Evolutionary conservation across 92 coral and sea anemone species (phyloP), one percentile per base, ranked within the genome.

Genomic region (Phenganax marumi): DNA sequence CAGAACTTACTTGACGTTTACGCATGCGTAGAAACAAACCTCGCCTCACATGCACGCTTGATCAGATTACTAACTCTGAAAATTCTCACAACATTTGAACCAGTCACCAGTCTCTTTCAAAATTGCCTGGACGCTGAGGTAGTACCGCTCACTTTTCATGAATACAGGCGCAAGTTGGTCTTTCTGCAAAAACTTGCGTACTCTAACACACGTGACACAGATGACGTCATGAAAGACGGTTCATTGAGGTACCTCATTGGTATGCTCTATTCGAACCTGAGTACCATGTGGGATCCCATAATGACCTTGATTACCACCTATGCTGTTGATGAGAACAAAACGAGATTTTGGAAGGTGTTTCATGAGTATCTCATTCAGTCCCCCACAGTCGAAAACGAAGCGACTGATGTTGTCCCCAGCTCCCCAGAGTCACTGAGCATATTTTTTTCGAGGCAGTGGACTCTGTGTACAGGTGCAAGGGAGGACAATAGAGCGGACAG

Each of bases 401-500:
- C 47, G 12, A 17, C 77, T 47, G 56, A 16, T 1, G 24, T 13
- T 72, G 2, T 19, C 25, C 25, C 25, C 7, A 13, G 24, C 12
- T 46, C 77, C 12, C 18, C 86, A 63, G 50, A 57, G 13, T 49
- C 81, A 24, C 57, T 91, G 13, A 73, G 85, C 25, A 70, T 68
- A 33, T 77, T 91, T 51, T 88, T 91, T 19, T 78, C 52, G 53
- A 52, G 80, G 19, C 85, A 87, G 80, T 82, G 71, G 21, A 48
- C 78, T 12, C 75, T 87, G 25, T 89, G 89, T 22, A 68, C 74
- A 17, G 92, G 91, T 17, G 84, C 85, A 16, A 69, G 92, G 65
- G 97, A 92, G 48, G 96, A 95, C 73, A 89, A 85, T 90, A 81
- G 97, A n/a, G 87, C 88, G 0, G 98, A 95, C 78, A 88, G 89